Percentiles rank a stretch among this genome's conserved stretches.
phyloP scores from a whole-genome alignment of 2,888 invertebrate genomes.

The Amblyjoppa proteus region DNA sequence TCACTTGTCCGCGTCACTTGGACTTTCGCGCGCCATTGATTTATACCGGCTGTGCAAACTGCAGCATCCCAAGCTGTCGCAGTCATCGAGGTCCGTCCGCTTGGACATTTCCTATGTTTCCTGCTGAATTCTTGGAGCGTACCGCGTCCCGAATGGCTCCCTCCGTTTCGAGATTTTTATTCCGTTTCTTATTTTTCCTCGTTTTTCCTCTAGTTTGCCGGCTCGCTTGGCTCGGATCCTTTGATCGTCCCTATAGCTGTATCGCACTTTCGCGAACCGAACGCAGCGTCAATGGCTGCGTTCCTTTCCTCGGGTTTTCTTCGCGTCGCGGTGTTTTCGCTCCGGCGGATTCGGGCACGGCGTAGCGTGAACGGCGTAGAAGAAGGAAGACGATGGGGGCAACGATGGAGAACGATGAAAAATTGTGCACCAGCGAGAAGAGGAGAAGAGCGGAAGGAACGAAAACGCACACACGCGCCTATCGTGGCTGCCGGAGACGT shows the following conservation, averaged over 20 bases:
- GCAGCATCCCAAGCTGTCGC: neutral
- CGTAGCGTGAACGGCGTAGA: neutral
- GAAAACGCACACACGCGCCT: conserved; percentile 39
- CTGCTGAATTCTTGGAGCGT: neutral
- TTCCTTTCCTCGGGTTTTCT: conserved; percentile 9
- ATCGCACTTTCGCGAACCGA: conserved; percentile 6
- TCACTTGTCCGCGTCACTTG: neutral
- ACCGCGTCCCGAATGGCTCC: neutral
- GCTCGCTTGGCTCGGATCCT: conserved; percentile 26
- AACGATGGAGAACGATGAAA: conserved; percentile 35
- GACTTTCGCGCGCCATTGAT: neutral
- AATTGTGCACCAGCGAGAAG: neutral
- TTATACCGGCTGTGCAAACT: neutral
- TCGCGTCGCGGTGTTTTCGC: conserved; percentile 9
- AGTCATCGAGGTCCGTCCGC: neutral
- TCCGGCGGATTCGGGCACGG: conserved; percentile 2
- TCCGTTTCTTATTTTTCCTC: neutral
- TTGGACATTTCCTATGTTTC: neutral
- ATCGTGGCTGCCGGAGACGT: conserved; percentile 44
- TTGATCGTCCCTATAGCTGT: conserved; percentile 14
- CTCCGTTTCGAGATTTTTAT: neutral
- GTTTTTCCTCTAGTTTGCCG: conserved; percentile 3
- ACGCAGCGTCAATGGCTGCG: neutral
- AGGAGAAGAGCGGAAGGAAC: conserved; percentile 29
- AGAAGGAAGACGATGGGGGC: neutral